phyloP scores from a whole-genome alignment of 53 echinoderm and acorn worm species.

The Paracentrotus lividus region DNA sequence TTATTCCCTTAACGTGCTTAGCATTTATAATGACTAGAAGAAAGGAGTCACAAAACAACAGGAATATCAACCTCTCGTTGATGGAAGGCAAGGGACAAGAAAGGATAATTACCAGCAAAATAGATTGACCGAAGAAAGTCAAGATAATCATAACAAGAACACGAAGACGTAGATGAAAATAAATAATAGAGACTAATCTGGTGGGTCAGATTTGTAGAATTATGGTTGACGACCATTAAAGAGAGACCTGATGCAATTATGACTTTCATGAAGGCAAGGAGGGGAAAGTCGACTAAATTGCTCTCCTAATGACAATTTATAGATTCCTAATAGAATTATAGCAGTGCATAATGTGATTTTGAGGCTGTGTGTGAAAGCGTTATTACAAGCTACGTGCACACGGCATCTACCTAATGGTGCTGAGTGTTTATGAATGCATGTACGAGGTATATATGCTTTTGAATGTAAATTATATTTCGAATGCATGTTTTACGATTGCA shows the following conservation, averaged over 20 bases:
- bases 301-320: conserved; percentile 61
- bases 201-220: conserved; percentile 34
- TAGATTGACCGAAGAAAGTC: neutral
- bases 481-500: neutral
- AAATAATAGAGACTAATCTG: neutral
- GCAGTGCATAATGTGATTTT: conserved; percentile 51
- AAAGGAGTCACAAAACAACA: neutral
- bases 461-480: too few species aligned
- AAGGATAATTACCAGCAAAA: conserved; percentile 8
- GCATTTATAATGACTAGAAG: neutral
- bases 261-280: neutral
- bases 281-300: conserved; percentile 54
- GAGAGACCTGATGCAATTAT: conserved; percentile 53
- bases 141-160: conserved; percentile 21
- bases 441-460: neutral
- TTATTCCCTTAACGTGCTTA: too few species aligned
- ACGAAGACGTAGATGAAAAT: neutral
- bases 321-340: conserved; percentile 63
- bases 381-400: conserved; percentile 1
- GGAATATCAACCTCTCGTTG: neutral
- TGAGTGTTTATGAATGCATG: neutral
- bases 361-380: conserved; percentile 9
- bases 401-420: conserved; percentile 1
- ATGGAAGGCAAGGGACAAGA: neutral
- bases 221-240: conserved; percentile 37